Evolutionary conservation across 2,113 vertebrate species (phyloP), one percentile per base, ranked within the genome.

Genomic region (Ptilonorhynchus violaceus): DNA sequence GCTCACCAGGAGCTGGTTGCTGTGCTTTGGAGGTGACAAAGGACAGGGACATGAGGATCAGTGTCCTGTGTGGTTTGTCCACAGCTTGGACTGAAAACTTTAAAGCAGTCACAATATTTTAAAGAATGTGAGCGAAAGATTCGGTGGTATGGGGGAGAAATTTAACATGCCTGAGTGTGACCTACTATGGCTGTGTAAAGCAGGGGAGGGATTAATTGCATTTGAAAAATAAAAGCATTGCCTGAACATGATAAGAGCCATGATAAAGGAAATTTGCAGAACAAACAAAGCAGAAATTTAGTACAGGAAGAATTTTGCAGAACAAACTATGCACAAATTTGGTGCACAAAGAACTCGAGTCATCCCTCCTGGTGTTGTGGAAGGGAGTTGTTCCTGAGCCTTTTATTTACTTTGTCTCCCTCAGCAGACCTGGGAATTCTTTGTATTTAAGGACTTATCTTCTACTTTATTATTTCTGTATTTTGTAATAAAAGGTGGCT

Each of bases 401-500:
- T 76, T 84, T 60, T 49, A 28, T 58, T 83, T 92, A 46, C 39
- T 75, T 79, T 47, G 21, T 52, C 67, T 93, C 39, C 35, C 44
- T 60, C 44, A 56, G 68, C 58, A 87, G 59, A 68, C 67, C 15
- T 47, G 72, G 68, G 39, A 55, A 52, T 91, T 59, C 46, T 70
- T 85, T 72, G 31, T 85, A 50, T 88, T 83, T 85, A 70, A 70
- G 42, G 31, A 14, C 47, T 72, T 75, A 41, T 37, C 44, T 67
- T 82, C 58, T 76, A 37, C 30, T 83, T 88, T 33, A 63, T 79
- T 83, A 21, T 85, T 89, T 85, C 69, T 85, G 15, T 74, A 11
- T 70, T 94, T 92, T 86, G 47, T 76, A 94, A 92, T 64, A 91
- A 92, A 83, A 91, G 49, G 23, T 46, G 53, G 23, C 76, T 95